These are phyloP conservation scores for Phylloscopus whistleri DNA, from an alignment of 2,113 vertebrate genomes.

Conservation along the genomic window DNA sequence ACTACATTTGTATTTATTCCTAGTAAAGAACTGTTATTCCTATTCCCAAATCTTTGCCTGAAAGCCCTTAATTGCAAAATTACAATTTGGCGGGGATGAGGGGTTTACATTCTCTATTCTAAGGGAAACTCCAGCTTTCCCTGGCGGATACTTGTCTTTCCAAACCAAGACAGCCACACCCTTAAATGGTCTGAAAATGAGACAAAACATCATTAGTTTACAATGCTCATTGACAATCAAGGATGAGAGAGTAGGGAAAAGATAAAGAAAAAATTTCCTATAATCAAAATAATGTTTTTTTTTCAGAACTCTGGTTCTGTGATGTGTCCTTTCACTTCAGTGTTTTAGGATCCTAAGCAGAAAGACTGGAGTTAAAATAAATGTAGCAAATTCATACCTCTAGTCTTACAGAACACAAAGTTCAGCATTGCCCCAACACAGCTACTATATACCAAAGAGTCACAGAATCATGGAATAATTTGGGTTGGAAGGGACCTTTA, in stretches of 20 bases:
- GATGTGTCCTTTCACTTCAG: not conserved
- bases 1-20: no score
- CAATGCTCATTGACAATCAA: not conserved
- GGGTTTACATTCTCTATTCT: no score
- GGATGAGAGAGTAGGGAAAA: not conserved
- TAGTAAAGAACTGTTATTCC: no score
- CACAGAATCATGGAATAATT: not conserved
- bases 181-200: not conserved
- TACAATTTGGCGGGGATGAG: no score
- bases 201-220: not conserved
- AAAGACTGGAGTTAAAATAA: not conserved
- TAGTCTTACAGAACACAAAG: not conserved
- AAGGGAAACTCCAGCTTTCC: no score
- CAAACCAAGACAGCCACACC: not conserved
- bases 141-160: no score
- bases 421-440: not conserved
- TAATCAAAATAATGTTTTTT: not conserved
- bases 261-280: not conserved
- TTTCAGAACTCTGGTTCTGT: not conserved
- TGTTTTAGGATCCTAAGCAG: not conserved
- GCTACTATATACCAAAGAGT: not conserved
- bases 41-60: no score
- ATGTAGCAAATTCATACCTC: not conserved
- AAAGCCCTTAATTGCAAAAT: no score
- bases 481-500: not conserved